Evolutionary conservation across 2,797 vertebrate genomes (phyloP), one percentile per base, ranked within the genome.

Genomic region (Malacoraja senta): DNA sequence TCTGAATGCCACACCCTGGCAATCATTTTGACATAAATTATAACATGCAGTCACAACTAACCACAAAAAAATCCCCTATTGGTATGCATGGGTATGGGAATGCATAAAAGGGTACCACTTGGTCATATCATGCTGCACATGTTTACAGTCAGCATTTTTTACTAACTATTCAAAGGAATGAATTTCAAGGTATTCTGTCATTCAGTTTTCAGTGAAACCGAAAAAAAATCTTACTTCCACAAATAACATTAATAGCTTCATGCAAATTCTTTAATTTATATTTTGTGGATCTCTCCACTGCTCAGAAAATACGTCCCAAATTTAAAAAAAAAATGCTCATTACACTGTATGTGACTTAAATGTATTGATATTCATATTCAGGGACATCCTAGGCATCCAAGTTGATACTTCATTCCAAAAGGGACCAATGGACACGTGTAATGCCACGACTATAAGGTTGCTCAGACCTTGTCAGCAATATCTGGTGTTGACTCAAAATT

Each of bases 1-100:
- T 76, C 63, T 88, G 26, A 92, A 17, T 92, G 44, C 71, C 90
- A 92, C 24, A 15, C 38, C 21, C 90, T 74, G 90, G 26, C 90
- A 74, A 91, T 53, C 1, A 74, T 74, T 91, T 21, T 44, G 90
- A 72, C 15, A 53, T 15, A 44, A 71, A 7, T 38, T 74, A 65
- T 29, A 71, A 90, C n/a, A 68, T 65, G 8, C 68, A n/a, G 17
- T 90, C n/a, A 90, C 13, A 91, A 91, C 84, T 88, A 29, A 35
- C 26, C 61, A 19, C n/a, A 88, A 88, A 15, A 38, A n/a, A 32
- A 65, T 65, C 63, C 61, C 61, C 19, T 65, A 88, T 63, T 65
- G 58, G 29, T 65, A 32, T 65, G 15, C 1, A 15, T 68, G 29
- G 61, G 81, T 74, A 24, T 74, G 17, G 19, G 71, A 74, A 65